These are phyloP conservation scores for Delia radicum DNA, from an alignment of 1,140 invertebrate species.

Conservation along the genomic window DNA sequence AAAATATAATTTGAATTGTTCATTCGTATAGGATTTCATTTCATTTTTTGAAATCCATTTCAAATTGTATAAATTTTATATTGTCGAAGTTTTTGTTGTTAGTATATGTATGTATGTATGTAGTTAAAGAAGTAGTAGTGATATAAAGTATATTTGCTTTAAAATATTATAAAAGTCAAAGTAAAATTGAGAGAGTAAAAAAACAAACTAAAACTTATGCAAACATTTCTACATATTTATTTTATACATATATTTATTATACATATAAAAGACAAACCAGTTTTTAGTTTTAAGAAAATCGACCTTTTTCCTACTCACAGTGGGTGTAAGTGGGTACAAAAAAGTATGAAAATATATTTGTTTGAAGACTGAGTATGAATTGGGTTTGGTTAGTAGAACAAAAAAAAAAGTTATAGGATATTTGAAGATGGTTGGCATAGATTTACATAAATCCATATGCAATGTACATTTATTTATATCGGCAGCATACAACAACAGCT, in stretches of 20 bases:
- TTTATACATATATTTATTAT: background rate
- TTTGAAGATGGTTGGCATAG: slow-evolving; percentile 21
- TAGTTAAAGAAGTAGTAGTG: background rate
- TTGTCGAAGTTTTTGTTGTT: slow-evolving; percentile 11
- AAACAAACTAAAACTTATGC: background rate
- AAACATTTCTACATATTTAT: background rate
- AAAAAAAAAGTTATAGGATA: background rate
- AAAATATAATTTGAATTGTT: slow-evolving; percentile 49
- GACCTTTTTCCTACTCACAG: background rate
- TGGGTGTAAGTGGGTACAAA: background rate
- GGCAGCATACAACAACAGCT: background rate
- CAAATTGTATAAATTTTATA: slow-evolving; percentile 45
- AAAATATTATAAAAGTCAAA: slow-evolving; percentile 54
- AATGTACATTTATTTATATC: slow-evolving; percentile 23
- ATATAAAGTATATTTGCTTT: slow-evolving; percentile 25
- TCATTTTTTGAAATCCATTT: slow-evolving; percentile 47
- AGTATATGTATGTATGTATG: background rate
- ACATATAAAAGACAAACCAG: background rate
- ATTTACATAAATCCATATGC: slow-evolving; percentile 56
- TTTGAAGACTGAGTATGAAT: background rate
- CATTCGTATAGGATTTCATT: slow-evolving; percentile 40
- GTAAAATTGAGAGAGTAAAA: background rate
- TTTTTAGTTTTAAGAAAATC: slow-evolving; percentile 17
- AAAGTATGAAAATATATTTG: background rate
- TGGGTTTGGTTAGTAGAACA: background rate